These are phyloP conservation scores for Phrynocephalus vlangalii DNA, from an alignment of 2,797 vertebrate species.

Conservation along the genomic window DNA sequence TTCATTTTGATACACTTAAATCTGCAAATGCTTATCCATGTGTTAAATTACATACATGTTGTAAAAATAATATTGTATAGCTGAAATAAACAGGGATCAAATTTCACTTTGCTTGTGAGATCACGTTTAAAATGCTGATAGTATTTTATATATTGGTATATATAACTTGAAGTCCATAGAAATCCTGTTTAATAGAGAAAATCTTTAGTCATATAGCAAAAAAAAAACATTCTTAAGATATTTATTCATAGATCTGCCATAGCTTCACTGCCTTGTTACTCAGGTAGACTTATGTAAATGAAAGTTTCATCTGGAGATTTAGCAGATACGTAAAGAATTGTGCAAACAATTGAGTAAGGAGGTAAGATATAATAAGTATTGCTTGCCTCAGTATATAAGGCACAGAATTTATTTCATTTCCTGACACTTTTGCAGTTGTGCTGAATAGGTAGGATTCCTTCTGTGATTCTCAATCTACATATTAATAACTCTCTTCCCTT, in stretches of 20 bases:
- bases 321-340: slow-evolving; percentile 11
- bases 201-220: not conserved
- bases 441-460: not conserved
- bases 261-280: slow-evolving; percentile 23
- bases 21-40: not conserved
- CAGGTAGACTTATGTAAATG: not conserved
- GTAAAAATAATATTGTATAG: not conserved
- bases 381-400: not conserved
- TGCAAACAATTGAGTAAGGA: slow-evolving; percentile 21
- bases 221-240: not conserved
- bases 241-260: slow-evolving; percentile 6
- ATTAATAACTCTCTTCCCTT: not conserved
- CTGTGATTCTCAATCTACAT: slow-evolving; percentile 1
- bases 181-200: slow-evolving; percentile 16
- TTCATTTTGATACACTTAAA: not conserved
- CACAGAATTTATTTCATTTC: slow-evolving; percentile 13
- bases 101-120: not conserved
- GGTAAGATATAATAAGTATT: slow-evolving; percentile 4
- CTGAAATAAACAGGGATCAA: not conserved
- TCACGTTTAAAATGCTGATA: not conserved
- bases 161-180: not conserved
- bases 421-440: not conserved
- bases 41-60: not conserved
- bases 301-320: not conserved
- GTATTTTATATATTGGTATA: not conserved